Conservation (phyloP, 35 echinoderm and acorn worm species). For the Lytechinus variegatus region DNA sequence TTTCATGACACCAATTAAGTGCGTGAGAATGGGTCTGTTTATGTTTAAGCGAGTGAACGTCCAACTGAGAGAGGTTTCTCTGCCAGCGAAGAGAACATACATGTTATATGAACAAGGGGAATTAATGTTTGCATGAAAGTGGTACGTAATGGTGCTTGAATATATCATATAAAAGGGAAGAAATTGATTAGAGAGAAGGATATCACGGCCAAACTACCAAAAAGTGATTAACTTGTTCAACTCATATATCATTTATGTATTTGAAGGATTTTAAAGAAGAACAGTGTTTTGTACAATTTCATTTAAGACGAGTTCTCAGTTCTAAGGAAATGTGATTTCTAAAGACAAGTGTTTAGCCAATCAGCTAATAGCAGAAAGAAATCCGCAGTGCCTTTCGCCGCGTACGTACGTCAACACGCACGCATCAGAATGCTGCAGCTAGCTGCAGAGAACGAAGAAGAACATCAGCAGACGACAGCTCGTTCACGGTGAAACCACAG, state of each 20-base stretch:
- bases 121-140: not conserved
- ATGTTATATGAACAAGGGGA: not conserved
- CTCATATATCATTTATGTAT: no score
- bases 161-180: no score
- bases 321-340: no score
- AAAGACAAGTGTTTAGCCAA: not conserved
- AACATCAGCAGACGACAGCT: not conserved
- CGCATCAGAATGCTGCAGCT: not conserved
- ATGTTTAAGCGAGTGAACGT: not conserved
- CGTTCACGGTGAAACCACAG: not conserved
- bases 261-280: no score
- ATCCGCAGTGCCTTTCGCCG: not conserved
- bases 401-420: constrained; percentile 15
- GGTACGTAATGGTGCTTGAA: no score
- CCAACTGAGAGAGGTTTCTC: not conserved
- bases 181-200: no score
- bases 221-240: no score
- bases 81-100: not conserved
- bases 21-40: not conserved
- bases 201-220: no score
- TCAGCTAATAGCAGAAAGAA: not conserved
- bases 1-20: not conserved
- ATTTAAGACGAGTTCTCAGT: no score
- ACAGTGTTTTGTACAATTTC: no score
- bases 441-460: not conserved